phyloP scores from a whole-genome alignment of 64 coral and sea anemone genomes.

The Stichodactyla mertensii region DNA sequence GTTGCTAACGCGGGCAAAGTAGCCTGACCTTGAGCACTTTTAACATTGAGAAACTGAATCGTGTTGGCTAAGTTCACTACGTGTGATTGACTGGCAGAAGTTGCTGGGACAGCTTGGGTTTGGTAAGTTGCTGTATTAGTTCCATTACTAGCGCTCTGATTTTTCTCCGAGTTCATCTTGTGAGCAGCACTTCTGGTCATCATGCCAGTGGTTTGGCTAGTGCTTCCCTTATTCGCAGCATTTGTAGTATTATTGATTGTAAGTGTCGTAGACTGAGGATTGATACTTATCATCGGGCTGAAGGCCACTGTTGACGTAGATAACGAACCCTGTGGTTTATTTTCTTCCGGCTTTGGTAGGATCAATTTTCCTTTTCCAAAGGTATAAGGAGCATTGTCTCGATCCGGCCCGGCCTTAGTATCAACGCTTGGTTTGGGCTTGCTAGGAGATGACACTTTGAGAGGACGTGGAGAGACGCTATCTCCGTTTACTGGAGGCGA shows the following conservation, averaged over 20 bases:
- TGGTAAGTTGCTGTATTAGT: neutral
- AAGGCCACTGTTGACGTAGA: neutral
- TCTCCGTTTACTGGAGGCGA: neutral
- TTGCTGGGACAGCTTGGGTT: neutral
- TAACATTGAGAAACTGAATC: neutral
- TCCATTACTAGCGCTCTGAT: neutral
- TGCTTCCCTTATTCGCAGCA: neutral
- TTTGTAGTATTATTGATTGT: neutral
- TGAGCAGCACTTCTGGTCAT: neutral
- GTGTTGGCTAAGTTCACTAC: neutral
- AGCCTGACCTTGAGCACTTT: neutral
- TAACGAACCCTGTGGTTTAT: neutral
- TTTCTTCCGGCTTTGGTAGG: constrained; percentile 1
- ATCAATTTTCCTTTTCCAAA: neutral
- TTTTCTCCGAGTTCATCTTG: neutral
- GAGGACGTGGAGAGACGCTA: neutral
- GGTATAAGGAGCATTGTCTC: neutral
- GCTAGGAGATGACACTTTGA: neutral
- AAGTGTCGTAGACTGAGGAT: neutral
- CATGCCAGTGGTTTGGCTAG: neutral
- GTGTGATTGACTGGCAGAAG: neutral
- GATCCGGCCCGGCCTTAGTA: neutral
- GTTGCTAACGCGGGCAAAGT: neutral
- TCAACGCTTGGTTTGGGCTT: neutral
- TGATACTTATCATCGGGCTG: neutral